Evolutionary conservation across 2,888 invertebrate genomes (phyloP), one percentile per base, ranked within the genome.

Genomic region (Hoplodrina ambigua): DNA sequence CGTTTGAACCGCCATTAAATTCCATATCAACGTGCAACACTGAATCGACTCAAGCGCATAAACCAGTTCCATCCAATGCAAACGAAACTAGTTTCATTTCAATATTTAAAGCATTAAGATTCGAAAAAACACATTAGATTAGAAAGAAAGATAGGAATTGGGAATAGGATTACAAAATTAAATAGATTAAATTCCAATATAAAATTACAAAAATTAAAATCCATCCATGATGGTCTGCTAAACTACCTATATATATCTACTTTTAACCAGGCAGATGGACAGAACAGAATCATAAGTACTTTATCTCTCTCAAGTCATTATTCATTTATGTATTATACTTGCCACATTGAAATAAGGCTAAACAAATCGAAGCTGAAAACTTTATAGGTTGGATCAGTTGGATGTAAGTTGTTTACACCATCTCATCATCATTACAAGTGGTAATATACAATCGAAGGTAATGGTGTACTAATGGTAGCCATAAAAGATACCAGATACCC

Each of bases 401-500:
- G 7, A 33, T 33, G 41, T 20, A 13, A 55, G 6, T 54, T 30
- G 50, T 56, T 50, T 66, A 15, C 54, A 13, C 50, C 10, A 69
- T 33, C 15, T 25, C 60, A 75, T 37, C 65, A 55, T 53, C 25
- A 55, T 52, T 46, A 44, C 53, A 70, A 66, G 70, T 53, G 59
- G 61, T 46, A 60, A 60, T 60, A 65, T 19, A 60, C 54, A 66
- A 71, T 66, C 53, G 19, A 52, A 67, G 41, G 19, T 63, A 80
- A 75, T 75, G 56, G 58, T 52, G 62, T 75, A 71, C 50, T 66
- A 80, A 80, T 63, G 56, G 54, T 10, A 30, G 37, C 44, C 53
- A 62, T 78, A 80, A 80, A 59, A 62, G 58, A 75, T 80, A 80
- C 4, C 37, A 37, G 37, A 37, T 37, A 8, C 37, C 37, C 37